phyloP scores from a whole-genome alignment of 2,888 invertebrate genomes.

The Drosophila mimetica region DNA sequence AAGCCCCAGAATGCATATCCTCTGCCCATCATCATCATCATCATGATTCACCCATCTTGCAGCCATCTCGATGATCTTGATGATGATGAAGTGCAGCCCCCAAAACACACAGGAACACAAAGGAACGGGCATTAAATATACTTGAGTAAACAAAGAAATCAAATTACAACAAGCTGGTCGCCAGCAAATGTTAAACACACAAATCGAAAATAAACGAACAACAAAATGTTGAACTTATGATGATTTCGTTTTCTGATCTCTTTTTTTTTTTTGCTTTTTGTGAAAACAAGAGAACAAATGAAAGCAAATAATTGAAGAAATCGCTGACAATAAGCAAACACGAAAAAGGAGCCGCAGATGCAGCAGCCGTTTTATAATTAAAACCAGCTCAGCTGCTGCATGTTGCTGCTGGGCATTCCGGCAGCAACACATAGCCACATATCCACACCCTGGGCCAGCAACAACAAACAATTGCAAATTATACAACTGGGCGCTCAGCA shows the following conservation, averaged over 20 bases:
- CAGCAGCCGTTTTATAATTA: slow-evolving; percentile 48
- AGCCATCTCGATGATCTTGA: neutral
- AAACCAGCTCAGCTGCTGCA: slow-evolving; percentile 41
- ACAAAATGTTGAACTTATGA: slow-evolving; percentile 35
- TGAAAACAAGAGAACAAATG: slow-evolving; percentile 53
- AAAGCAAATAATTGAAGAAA: slow-evolving; percentile 60
- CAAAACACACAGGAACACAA: too few species aligned
- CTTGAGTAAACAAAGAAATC: slow-evolving; percentile 54
- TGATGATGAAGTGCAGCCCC: slow-evolving; percentile 28
- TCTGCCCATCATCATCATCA: slow-evolving; percentile 34
- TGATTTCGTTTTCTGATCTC: too few species aligned
- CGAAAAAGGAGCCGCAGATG: slow-evolving; percentile 18
- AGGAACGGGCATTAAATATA: slow-evolving; percentile 43
- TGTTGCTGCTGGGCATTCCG: slow-evolving; percentile 19
- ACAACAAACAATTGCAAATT: slow-evolving; percentile 77
- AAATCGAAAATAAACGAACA: slow-evolving; percentile 68
- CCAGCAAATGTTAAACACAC: slow-evolving; percentile 67
- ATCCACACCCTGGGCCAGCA: slow-evolving; percentile 34
- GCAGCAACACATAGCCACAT: slow-evolving; percentile 57
- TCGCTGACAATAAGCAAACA: slow-evolving; percentile 62
- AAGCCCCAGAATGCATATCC: slow-evolving; percentile 36
- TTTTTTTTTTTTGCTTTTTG: slow-evolving; percentile 15
- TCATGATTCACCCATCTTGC: slow-evolving; percentile 31
- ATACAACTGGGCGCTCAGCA: slow-evolving; percentile 76
- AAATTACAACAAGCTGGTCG: slow-evolving; percentile 45